Percentiles rank a stretch among this genome's conserved stretches.
phyloP scores from a whole-genome alignment of 2,888 invertebrate species.

The Hydraecia micacea region DNA sequence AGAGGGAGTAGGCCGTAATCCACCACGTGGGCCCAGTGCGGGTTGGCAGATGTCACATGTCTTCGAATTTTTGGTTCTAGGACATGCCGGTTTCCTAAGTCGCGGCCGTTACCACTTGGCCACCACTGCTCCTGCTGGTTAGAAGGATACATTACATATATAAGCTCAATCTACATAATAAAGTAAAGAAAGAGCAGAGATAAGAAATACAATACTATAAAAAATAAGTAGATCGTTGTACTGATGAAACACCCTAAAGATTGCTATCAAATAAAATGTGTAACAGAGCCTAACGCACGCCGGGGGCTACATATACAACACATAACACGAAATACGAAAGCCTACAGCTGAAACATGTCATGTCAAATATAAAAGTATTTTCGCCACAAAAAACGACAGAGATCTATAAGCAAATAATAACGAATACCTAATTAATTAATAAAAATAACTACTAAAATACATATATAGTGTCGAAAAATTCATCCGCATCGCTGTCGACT shows the following conservation, averaged over 20 bases:
- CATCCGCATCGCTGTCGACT: too few relatives aligned
- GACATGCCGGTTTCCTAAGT: too few relatives aligned
- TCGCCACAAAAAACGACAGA: slow-evolving; percentile 32
- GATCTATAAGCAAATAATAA: too few relatives aligned
- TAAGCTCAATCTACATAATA: slow-evolving; percentile 20
- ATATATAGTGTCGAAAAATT: too few relatives aligned
- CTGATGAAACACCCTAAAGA: slow-evolving; percentile 38
- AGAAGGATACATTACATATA: not conserved
- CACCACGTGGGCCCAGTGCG: too few relatives aligned
- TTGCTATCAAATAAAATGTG: slow-evolving; percentile 48
- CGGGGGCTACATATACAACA: slow-evolving; percentile 19
- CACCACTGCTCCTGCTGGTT: too few relatives aligned
- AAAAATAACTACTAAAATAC: too few relatives aligned
- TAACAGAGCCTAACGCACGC: slow-evolving; percentile 35
- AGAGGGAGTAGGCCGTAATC: too few relatives aligned
- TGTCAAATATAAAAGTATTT: slow-evolving; percentile 49
- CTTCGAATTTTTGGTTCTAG: too few relatives aligned
- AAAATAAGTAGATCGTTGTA: slow-evolving; percentile 48
- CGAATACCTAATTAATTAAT: too few relatives aligned
- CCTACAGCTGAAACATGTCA: slow-evolving; percentile 39
- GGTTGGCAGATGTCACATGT: too few relatives aligned
- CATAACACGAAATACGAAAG: slow-evolving; percentile 19
- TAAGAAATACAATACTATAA: slow-evolving; percentile 37
- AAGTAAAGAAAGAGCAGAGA: slow-evolving; percentile 1
- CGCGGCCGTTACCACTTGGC: too few relatives aligned